Base-by-base conservation (phyloP, 2,113 vertebrate species). In the Paedocypris sp. region DNA sequence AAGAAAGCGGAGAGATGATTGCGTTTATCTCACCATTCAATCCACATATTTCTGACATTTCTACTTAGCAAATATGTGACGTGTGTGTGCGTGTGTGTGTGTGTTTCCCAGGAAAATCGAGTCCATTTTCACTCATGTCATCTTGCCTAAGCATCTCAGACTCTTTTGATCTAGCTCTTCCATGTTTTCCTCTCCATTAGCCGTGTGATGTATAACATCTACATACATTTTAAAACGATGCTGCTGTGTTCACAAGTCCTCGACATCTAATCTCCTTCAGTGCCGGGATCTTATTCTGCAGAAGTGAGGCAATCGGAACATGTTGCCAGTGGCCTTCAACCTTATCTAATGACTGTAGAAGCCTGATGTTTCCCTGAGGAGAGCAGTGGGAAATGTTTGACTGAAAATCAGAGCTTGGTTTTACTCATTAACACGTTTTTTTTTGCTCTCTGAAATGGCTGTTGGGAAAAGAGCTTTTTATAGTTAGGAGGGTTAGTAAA, bases 21-120 rank as follows among this genome's bases (percentile, higher is more conserved):
- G 20, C 46, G 49, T 73, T 70, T 68, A 60, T 58, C 68, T 68
- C 43, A 48, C 41, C 45, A 42, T 57, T 73, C 61, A 63, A 51
- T 67, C 29, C 20, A 63, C 15, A 46, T 60, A 22, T 62, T 9
- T 54, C 33, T 48, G 45, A 25, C 49, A 60, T 67, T 67, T 57
- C 43, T 41, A 23, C 49, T 46, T 13, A 16, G 45, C 48, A 38
- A 54, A 32, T 22, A 23, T 15, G 10, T 48, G 32, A 38, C 16
- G 23, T 46, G 66, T 46, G 28, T 38, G 38, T 46, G 39, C 29
- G 6, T 12, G 53, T 26, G 31, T 38, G 16, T 22, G 39, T 22
- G 23, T 52, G 2, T 56, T 1, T 53, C n/a, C 15, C 19, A 47
- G 13, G 6, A n/a, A 57, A 45, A 19, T 7, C 2, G 18, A 22